phyloP scores from a whole-genome alignment of 2,888 invertebrate genomes.

The Caenorhabditis macrosperma region DNA sequence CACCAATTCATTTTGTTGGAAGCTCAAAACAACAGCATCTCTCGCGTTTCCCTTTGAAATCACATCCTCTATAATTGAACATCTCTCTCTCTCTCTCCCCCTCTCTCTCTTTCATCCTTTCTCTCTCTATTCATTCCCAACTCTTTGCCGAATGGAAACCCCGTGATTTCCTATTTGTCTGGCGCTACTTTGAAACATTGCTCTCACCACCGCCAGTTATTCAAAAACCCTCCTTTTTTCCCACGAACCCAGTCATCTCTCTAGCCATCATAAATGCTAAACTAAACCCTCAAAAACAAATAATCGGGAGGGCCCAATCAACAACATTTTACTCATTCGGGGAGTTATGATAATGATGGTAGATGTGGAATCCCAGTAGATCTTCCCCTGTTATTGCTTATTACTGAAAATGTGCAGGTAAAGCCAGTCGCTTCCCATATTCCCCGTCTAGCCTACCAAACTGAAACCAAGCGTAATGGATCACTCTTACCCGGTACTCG shows the following conservation, averaged over 20 bases:
- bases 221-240: not conserved
- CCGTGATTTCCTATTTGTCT: conserved; percentile 33
- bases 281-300: too few species aligned
- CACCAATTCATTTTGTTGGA: not conserved
- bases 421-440: too few species aligned
- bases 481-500: not conserved
- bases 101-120: not conserved
- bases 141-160: conserved; percentile 5
- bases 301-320: too few species aligned
- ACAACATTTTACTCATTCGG: too few species aligned
- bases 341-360: too few species aligned
- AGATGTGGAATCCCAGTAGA: too few species aligned
- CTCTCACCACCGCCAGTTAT: not conserved
- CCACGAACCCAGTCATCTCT: conserved; percentile 1
- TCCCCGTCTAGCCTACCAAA: not conserved
- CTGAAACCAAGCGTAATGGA: too few species aligned
- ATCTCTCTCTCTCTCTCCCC: not conserved
- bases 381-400: too few species aligned
- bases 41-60: not conserved
- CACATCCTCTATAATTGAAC: conserved; percentile 41
- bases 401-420: too few species aligned
- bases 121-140: not conserved
- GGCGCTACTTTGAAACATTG: conserved; percentile 39
- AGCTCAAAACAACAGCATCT: conserved; percentile 21
- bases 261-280: too few species aligned